Base-by-base conservation (phyloP, 2,888 invertebrate species). In the Eustalomyia histrio region DNA sequence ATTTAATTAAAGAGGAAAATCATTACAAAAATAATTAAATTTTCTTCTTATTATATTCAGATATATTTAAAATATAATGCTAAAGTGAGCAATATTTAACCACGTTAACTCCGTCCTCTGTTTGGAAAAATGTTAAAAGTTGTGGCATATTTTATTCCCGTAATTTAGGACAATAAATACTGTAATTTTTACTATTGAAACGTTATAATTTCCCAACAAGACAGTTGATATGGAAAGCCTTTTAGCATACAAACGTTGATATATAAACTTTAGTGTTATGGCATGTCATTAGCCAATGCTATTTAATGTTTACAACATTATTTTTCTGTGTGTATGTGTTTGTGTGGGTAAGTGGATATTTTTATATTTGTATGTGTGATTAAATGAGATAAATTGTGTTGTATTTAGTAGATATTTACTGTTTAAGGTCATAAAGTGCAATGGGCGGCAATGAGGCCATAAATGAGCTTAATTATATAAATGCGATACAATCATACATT, bases 321-420 rank as follows among this genome's bases (percentile, higher is more conserved):
- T 71, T 52, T 52, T 39, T 50, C 29, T 21, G 7, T 17, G 14
- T 58, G 14, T 52, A 24, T 60, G 16, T 53, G 18, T 43, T n/a
- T 53, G 16, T 21, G 16, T 47, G 6, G 29, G 52, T 21, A 2
- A 12, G 6, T 24, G 17, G 18, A n/a, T 18, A 1, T n/a, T 17
- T 12, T 9, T 14, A 21, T 58, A 7, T 61, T 33, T 3, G 50
- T 4, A 47, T 55, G 55, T 72, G 67, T 67, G 35, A 60, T 61
- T n/a, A 67, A 73, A 72, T 78, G 61, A 55, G 39, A 78, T 78
- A 67, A 78, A 73, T 78, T 78, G 73, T 81, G 16, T 17, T 82
- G 80, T 84, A 83, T 84, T 83, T 80, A 71, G 60, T 74, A 80
- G 69, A 76, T 78, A 79, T 78, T 80, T 82, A 83, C 65, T 80